phyloP scores from a whole-genome alignment of 1,140 invertebrate species.

The Trigoniulus corallinus region DNA sequence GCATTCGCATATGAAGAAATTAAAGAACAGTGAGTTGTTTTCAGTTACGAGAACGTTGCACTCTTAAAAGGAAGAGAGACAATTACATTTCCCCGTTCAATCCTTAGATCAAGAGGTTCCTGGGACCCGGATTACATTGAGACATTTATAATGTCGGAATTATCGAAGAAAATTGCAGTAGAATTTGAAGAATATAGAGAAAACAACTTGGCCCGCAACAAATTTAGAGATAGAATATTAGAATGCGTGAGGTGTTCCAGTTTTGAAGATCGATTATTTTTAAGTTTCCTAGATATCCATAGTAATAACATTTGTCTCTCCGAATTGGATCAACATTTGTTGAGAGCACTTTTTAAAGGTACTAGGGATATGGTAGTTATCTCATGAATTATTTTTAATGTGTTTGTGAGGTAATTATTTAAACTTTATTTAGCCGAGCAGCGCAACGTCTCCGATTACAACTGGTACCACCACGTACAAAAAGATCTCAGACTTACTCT shows the following conservation, averaged over 20 bases:
- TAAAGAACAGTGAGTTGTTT: constrained; percentile 21
- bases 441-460: constrained; percentile 7
- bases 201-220: constrained; percentile 17
- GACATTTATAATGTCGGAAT: constrained; percentile 26
- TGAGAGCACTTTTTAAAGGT: constrained; percentile 29
- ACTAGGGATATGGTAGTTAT: constrained; percentile 9
- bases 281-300: constrained; percentile 26
- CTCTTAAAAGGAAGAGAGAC: too few species aligned
- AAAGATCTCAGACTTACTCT: constrained; percentile 27
- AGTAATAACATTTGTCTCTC: constrained; percentile 22
- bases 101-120: constrained; percentile 12
- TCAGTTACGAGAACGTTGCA: too few species aligned
- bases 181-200: constrained; percentile 20
- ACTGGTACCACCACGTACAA: constrained; percentile 16
- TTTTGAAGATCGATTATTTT: constrained; percentile 21
- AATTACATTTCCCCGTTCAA: background rate
- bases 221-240: constrained; percentile 25
- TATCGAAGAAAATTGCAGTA: constrained; percentile 23
- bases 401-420: too few species aligned
- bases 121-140: constrained; percentile 24
- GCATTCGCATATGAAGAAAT: constrained; percentile 27
- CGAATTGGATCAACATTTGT: constrained; percentile 27
- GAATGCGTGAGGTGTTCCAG: constrained; percentile 20
- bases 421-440: constrained; percentile 10
- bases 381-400: too few species aligned